These are phyloP conservation scores for Turritopsis dohrnii DNA, from an alignment of 30 jellyfish, hydroid and myxozoan species.

Conservation along the genomic window DNA sequence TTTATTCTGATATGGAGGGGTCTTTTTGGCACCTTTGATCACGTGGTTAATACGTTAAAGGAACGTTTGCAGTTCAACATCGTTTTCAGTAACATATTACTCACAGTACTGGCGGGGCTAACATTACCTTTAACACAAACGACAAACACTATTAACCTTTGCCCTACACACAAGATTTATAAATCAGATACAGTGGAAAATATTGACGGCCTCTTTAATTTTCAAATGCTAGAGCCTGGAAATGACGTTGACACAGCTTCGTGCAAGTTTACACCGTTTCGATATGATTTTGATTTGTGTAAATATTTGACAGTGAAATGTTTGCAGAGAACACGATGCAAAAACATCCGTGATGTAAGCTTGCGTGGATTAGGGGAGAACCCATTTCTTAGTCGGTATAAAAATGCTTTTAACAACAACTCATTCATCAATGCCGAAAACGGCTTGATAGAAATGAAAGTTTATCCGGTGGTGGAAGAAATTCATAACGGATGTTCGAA, in stretches of 20 bases:
- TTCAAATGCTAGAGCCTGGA: background rate
- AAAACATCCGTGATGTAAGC: background rate
- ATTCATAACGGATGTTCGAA: background rate
- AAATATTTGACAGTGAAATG: background rate
- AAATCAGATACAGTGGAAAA: background rate
- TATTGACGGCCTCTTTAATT: background rate
- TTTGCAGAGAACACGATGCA: background rate
- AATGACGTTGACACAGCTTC: background rate
- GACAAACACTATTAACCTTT: background rate
- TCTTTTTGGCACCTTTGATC: background rate
- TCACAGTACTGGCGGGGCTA: background rate
- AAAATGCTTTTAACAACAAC: background rate
- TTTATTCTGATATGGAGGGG: background rate
- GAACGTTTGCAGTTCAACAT: background rate
- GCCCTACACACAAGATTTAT: constrained; percentile 13
- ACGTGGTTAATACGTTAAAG: background rate
- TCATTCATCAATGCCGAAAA: background rate
- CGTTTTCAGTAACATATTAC: background rate
- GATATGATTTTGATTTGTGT: background rate
- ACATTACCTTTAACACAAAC: background rate
- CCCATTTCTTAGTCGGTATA: background rate
- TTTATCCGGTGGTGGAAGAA: background rate
- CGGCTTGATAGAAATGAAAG: background rate
- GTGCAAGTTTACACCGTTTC: background rate
- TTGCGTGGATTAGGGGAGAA: background rate